Evolutionary conservation across 2,888 invertebrate species (phyloP), one percentile per base, ranked within the genome.

Genomic region (Ochropleura plecta): DNA sequence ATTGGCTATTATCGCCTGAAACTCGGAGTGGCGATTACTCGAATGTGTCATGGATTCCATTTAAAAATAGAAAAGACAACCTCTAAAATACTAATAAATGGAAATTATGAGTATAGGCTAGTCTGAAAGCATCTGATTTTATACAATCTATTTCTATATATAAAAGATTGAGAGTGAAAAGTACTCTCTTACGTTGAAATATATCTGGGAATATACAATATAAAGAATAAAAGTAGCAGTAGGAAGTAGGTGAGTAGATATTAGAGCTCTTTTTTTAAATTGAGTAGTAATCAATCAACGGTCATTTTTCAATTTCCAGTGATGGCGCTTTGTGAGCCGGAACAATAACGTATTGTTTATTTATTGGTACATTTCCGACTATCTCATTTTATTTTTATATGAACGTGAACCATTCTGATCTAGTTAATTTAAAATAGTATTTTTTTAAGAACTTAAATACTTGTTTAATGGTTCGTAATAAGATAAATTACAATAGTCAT

Each of bases 221-320:
- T 18, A 59, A 18, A 69, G 16, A 20, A n/a, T 49, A 49, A 49
- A 53, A 68, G 16, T 49, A 18, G 14, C n/a, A 67, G 44, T 57
- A 57, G 66, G 42, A 76, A 6, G 57, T 44, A 14, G n/a, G 12
- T 8, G 8, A 40, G 46, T 71, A 46, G 72, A 20, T 76, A 74
- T 55, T 44, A 80, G 80, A 62, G 81, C 55, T 49, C 76, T 53
- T 60, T 30, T n/a, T 73, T 82, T 82, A 82, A 64, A 78, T 82
- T 68, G 78, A 12, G 67, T 77, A 68, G 68, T 82, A 82, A 79
- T 82, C 83, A 82, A 79, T 79, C 78, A 79, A 79, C 57, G 69
- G 78, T 40, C 64, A 78, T 83, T 79, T 79, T 83, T 83, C 78
- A 83, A 83, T 78, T 83, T 64, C 64, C 70, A 79, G 78, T 83